Evolutionary conservation across 1,140 invertebrate genomes (phyloP), one percentile per base, ranked within the genome.

Genomic region (Antheraea pernyi): DNA sequence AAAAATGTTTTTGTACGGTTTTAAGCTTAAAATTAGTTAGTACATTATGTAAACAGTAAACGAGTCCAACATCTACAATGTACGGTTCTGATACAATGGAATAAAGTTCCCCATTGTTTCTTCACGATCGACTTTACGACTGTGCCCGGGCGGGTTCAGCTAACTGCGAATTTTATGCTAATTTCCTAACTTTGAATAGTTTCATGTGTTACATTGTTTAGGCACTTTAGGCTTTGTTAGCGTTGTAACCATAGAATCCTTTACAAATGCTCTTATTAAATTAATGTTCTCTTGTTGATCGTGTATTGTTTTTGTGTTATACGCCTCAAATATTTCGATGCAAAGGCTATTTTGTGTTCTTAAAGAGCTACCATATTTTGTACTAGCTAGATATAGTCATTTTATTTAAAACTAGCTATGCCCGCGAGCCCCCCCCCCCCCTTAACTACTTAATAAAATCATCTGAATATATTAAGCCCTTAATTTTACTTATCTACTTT

Each of bases 61-160:
- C 46, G 46, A 53, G 46, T 16, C 16, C 11, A 2, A 53, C 10
- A n/a, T 53, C 16, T 53, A 53, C 46, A 53, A 53, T 53, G 46
- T 53, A 42, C 39, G 39, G 39, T 53, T 53, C 46, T 53, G 39
- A 8, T 42, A 42, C 39, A 42, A 42, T 53, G 1, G 46, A 16
- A 53, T 53, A 53, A 53, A 53, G 46, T 53, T 53, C 1, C 7
- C 16, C 46, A 53, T 53, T 53, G 46, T 53, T 53, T 53, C 46
- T 53, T 53, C 46, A 53, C 46, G 46, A 53, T 53, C 46, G 46
- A 53, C 46, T 53, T 53, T 53, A 53, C 46, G 16, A 53, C 46
- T 53, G 46, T 16, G 16, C 46, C 46, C 46, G 46, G 46, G 46
- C 46, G 46, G 10, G 46, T 53, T 53, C 46, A 53, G 16, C 16